phyloP scores from a whole-genome alignment of 2,113 vertebrate genomes.

The Nibea albiflora region DNA sequence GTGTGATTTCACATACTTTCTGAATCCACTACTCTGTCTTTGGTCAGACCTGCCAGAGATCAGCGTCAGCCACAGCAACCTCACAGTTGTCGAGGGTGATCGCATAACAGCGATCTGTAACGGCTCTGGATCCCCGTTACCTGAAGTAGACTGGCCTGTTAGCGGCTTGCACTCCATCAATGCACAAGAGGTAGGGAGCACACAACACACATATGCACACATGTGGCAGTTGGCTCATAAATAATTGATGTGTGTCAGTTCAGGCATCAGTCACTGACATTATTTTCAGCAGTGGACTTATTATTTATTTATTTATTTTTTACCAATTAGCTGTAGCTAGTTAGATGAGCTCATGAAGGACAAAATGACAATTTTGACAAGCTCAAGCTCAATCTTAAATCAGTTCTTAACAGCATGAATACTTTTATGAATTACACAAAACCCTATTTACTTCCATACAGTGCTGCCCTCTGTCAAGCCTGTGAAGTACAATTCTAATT shows the following conservation, averaged over 20 bases:
- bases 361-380: neutral
- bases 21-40: neutral
- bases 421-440: too few species aligned
- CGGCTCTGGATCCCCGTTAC: slow-evolving; percentile 91
- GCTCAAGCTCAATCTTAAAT: too few species aligned
- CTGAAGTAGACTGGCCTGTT: slow-evolving; percentile 95
- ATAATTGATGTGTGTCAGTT: slow-evolving; percentile 8
- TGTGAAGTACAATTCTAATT: too few species aligned
- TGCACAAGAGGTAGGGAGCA: slow-evolving; percentile 86
- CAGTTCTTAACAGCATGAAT: too few species aligned
- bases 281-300: neutral
- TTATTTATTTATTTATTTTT: neutral
- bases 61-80: slow-evolving; percentile 92
- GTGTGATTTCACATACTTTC: neutral
- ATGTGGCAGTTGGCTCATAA: neutral
- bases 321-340: neutral
- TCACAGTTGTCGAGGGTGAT: slow-evolving; percentile 92
- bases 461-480: too few species aligned
- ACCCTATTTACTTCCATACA: too few species aligned
- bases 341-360: neutral
- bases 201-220: slow-evolving; percentile 11
- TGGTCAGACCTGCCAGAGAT: slow-evolving; percentile 91
- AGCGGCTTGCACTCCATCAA: slow-evolving; percentile 89
- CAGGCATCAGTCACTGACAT: slow-evolving; percentile 14
- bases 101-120: slow-evolving; percentile 91